A percentile compares a stretch with the other conserved stretches of the same genome.
Conservation (phyloP, 2,113 vertebrate genomes). For the Malaclemys terrapin region DNA sequence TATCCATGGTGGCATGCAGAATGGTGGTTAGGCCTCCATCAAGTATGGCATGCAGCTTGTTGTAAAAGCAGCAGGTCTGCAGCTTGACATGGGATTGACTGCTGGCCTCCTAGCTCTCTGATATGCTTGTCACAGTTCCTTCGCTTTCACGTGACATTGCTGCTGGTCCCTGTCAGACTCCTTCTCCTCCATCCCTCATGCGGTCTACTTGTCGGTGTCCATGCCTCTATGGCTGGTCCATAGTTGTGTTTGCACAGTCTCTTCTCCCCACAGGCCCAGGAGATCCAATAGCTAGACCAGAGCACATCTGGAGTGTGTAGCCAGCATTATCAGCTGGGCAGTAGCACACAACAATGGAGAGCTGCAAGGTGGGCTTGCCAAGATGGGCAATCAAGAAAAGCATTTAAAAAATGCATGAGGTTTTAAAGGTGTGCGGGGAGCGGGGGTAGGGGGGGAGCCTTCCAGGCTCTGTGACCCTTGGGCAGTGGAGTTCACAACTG, state of each 20-base stretch:
- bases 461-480: not conserved
- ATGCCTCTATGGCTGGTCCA: not conserved
- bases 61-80: not conserved
- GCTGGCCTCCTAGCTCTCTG: not conserved
- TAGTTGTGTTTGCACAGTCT: not conserved
- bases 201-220: not conserved
- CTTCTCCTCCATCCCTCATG: not conserved
- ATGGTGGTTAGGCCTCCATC: not conserved
- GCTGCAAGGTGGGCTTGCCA: not conserved
- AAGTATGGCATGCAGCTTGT: not conserved
- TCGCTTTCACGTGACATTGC: not conserved
- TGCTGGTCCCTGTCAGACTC: not conserved
- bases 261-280: not conserved
- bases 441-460: too few relatives aligned
- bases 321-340: not conserved
- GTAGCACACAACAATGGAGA: not conserved
- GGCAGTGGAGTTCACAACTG: not conserved
- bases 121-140: not conserved
- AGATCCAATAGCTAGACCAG: not conserved
- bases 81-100: not conserved
- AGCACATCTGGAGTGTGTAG: not conserved
- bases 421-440: not conserved
- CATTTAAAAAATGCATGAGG: not conserved
- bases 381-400: not conserved
- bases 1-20: not conserved